These are phyloP conservation scores for Drosophila lutescens DNA, from an alignment of 2,888 invertebrate species.

Conservation along the genomic window DNA sequence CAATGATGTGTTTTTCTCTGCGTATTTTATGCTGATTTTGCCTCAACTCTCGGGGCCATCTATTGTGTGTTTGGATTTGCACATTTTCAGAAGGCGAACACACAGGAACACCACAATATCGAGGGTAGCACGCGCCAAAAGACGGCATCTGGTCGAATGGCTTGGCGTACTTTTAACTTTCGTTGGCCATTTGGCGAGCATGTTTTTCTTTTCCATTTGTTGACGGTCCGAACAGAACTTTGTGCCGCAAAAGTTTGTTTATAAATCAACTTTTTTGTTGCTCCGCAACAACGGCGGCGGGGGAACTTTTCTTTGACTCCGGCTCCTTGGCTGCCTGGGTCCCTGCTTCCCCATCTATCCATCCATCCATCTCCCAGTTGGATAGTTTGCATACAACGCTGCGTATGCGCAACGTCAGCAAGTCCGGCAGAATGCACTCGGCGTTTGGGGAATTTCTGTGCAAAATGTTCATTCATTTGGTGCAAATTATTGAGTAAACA, in stretches of 20 bases:
- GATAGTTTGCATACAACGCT: slow-evolving; percentile 42
- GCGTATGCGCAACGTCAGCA: slow-evolving; percentile 42
- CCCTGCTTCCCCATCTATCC: slow-evolving; percentile 1
- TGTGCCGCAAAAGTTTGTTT: slow-evolving; percentile 67
- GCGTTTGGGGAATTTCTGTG: slow-evolving; percentile 43
- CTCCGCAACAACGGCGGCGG: background rate
- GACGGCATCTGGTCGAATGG: slow-evolving; percentile 40
- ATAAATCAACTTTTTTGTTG: slow-evolving; percentile 71
- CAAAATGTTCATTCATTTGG: slow-evolving; percentile 61
- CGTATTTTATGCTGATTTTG: slow-evolving; percentile 47
- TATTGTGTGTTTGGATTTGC: slow-evolving; percentile 52
- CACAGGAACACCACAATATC: slow-evolving; percentile 8
- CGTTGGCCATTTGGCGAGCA: slow-evolving; percentile 51
- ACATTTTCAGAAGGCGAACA: slow-evolving; percentile 2
- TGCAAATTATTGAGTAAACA: slow-evolving; percentile 68
- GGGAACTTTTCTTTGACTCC: slow-evolving; percentile 39
- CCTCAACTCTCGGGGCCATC: slow-evolving; percentile 21
- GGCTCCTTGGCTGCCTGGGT: slow-evolving; percentile 11
- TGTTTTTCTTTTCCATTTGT: slow-evolving; percentile 57
- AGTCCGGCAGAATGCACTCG: slow-evolving; percentile 48
- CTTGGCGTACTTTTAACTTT: slow-evolving; percentile 56
- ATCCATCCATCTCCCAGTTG: slow-evolving; percentile 38
- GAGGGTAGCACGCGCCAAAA: slow-evolving; percentile 32
- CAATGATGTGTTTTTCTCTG: slow-evolving; percentile 36
- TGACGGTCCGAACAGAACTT: slow-evolving; percentile 63